Conservation (phyloP, 2,113 vertebrate species). For the Prochilodus magdalenae region DNA sequence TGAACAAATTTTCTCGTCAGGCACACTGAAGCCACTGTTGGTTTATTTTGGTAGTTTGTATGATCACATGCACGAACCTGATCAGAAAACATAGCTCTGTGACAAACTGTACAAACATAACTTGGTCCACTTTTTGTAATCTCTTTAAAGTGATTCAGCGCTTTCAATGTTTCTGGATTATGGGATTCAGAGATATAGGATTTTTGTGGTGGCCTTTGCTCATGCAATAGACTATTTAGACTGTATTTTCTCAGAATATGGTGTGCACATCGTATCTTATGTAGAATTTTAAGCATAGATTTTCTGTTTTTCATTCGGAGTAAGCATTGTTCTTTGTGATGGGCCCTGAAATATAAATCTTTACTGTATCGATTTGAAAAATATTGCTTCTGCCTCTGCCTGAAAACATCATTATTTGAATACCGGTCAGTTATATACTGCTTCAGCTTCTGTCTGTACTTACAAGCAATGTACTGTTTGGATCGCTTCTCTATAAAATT, state of each 20-base stretch:
- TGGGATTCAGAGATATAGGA: rapidly evolving
- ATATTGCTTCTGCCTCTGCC: too few relatives aligned
- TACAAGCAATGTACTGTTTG: too few relatives aligned
- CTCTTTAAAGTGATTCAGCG: constrained; percentile 13
- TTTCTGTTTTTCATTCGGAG: neutral
- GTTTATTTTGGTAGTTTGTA: constrained; percentile 10
- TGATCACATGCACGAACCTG: constrained; percentile 29
- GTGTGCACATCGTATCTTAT: constrained; percentile 22
- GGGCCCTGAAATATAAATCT: neutral
- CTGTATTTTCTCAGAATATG: constrained; percentile 43
- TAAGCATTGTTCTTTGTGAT: neutral
- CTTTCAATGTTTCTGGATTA: neutral
- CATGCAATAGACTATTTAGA: neutral
- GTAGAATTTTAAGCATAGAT: neutral
- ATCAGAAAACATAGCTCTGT: constrained; percentile 26
- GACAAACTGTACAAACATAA: neutral
- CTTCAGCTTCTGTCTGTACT: neutral
- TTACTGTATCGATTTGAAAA: neutral
- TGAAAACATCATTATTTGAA: neutral
- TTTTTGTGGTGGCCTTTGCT: neutral
- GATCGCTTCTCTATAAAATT: too few relatives aligned
- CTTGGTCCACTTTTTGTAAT: neutral
- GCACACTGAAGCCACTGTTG: neutral
- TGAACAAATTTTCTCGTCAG: constrained; percentile 48
- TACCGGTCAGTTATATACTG: neutral